Base-by-base conservation (phyloP, 1,140 invertebrate genomes). In the Triops longicaudatus region DNA sequence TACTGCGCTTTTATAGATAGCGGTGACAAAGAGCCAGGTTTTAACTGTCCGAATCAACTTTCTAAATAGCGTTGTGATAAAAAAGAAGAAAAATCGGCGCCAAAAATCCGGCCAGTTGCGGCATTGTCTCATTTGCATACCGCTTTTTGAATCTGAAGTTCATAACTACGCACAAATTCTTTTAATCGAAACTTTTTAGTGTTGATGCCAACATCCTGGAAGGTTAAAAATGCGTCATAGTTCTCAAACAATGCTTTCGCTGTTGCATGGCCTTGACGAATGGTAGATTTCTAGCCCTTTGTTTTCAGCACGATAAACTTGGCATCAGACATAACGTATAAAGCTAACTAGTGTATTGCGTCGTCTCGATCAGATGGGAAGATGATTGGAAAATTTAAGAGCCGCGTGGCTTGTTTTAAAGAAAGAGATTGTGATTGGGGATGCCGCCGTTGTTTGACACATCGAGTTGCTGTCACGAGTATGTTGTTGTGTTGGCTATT, bases 171-270 rank as follows among this genome's bases (percentile, higher is more conserved):
- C 6, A 17, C 14, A 22, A 63, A 63, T 63, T 22, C 9, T 63
- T 63, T 63, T 22, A 7, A 63, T 63, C 14, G 50, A 9, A 63
- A 22, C 14, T 63, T 63, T 63, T 63, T 63, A n/a, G 10, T 63
- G 50, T 22, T 17, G 10, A 63, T 22, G n/a, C 50, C n/a, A 63
- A 63, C 50, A 22, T 63, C n/a, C 50, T 22, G 17, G 17, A 22
- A 63, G 50, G 50, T 63, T 63, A 63, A 63, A 63, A 63, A 63
- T 63, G 50, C 50, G 50, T 63, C 50, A 63, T 63, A 22, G 50
- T 63, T 17, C 44, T 63, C 22, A 63, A 17, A 63, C 50, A 63
- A 63, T 63, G 17, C 17, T 14, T 17, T 63, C 17, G 50, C 5
- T 63, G 14, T 14, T 63, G 50, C 22, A n/a, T 63, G 50, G 50